Evolutionary conservation across 2,888 invertebrate species (phyloP), one percentile per base, ranked within the genome.

Genomic region (Amiota communis): DNA sequence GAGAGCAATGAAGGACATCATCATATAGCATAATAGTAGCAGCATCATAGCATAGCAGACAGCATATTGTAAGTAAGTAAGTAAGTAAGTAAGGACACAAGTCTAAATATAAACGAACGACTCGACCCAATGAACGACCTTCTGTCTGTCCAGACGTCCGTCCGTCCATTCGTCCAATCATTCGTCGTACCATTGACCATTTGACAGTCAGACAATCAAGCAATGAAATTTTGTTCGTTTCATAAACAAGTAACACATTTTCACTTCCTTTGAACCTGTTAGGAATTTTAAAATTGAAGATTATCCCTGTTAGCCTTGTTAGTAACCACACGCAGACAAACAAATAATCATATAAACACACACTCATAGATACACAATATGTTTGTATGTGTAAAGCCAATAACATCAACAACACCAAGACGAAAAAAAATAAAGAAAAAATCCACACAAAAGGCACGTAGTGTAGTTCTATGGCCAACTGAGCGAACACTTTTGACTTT

Each of bases 231-330:
- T 83, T 83, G 70, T 65, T 56, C 47, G 77, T 82, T 80, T 80
- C 79, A 84, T 79, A 84, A 84, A 81, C 83, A 84, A 85, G 84
- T 84, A 83, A 84, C 83, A 83, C 83, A 83, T 85, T 85, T 83
- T 83, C 83, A 85, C 83, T 83, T 83, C 83, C 83, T 83, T 81
- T 85, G 83, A 83, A 83, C 85, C 85, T 83, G 83, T 80, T 76
- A 84, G 84, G 83, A 83, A 83, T 83, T 83, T 83, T 81, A 84
- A 85, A 83, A 85, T 80, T 76, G 79, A 84, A 85, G 85, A 83
- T 83, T 83, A 83, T 83, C 82, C 84, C 77, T 83, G 77, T 85
- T 83, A 81, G 81, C 72, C 78, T 68, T 68, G 53, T 68, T 67
- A 67, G 49, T 46, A 46, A 46, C 67, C 81, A 76, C 76, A 80